Conservation (phyloP, 2,888 invertebrate species). For the Drosophila pullipes region DNA sequence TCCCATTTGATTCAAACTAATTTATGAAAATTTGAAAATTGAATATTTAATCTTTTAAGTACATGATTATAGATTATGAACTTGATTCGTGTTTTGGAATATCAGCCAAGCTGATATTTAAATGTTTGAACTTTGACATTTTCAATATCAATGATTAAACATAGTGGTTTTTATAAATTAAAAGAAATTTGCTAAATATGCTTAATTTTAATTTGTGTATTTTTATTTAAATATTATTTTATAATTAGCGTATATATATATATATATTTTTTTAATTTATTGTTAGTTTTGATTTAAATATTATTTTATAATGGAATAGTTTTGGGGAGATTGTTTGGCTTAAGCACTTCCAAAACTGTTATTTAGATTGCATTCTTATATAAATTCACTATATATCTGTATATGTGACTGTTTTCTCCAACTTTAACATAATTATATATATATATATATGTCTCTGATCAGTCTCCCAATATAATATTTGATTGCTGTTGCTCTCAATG, state of each 20-base stretch:
- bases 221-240: neutral
- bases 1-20: neutral
- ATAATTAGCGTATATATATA: neutral
- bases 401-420: neutral
- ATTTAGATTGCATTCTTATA: too few relatives aligned
- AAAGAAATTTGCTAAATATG: neutral
- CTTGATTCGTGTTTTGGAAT: neutral
- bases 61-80: neutral
- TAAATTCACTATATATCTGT: neutral
- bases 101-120: neutral
- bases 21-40: neutral
- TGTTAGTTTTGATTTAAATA: neutral
- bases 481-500: conserved; percentile 4
- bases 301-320: neutral
- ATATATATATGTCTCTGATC: neutral
- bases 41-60: neutral
- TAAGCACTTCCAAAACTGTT: neutral
- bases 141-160: neutral
- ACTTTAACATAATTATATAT: neutral
- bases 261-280: too few relatives aligned
- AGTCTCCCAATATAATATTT: neutral
- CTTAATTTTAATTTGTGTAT: neutral
- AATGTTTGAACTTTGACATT: neutral
- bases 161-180: neutral
- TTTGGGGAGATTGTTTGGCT: neutral